Conservation (phyloP, 2,113 vertebrate species). For the Salvator merianae region DNA sequence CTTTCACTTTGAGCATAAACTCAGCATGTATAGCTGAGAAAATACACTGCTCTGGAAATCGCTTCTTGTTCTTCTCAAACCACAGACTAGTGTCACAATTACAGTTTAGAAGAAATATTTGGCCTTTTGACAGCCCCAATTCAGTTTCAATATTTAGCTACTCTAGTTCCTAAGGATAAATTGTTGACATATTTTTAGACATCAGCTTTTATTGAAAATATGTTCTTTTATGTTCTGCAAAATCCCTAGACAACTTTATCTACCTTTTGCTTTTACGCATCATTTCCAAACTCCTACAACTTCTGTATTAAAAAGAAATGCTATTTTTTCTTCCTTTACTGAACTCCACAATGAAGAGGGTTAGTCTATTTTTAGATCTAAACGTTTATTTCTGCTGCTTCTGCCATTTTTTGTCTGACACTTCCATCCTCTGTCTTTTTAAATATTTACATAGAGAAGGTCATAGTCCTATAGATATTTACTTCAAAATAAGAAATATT, state of each 20-base stretch:
- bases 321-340: background rate
- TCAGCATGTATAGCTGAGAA: too few relatives aligned
- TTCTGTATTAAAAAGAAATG: background rate
- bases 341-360: background rate
- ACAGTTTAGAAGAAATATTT: background rate
- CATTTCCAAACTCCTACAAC: background rate
- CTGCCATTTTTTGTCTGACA: slow-evolving; percentile 1
- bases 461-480: background rate
- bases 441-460: background rate
- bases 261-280: slow-evolving; percentile 18
- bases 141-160: background rate
- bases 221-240: background rate
- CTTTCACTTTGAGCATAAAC: too few relatives aligned
- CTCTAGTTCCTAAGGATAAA: background rate
- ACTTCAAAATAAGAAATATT: background rate
- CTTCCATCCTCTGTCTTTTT: background rate
- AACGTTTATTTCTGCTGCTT: background rate
- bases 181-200: background rate
- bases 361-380: slow-evolving; percentile 7
- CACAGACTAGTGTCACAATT: background rate
- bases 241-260: background rate
- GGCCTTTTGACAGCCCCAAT: background rate
- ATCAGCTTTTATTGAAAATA: slow-evolving; percentile 19
- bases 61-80: too few relatives aligned
- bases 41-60: too few relatives aligned